Conservation (phyloP, 1,140 invertebrate genomes). For the Orchestia grillus region DNA sequence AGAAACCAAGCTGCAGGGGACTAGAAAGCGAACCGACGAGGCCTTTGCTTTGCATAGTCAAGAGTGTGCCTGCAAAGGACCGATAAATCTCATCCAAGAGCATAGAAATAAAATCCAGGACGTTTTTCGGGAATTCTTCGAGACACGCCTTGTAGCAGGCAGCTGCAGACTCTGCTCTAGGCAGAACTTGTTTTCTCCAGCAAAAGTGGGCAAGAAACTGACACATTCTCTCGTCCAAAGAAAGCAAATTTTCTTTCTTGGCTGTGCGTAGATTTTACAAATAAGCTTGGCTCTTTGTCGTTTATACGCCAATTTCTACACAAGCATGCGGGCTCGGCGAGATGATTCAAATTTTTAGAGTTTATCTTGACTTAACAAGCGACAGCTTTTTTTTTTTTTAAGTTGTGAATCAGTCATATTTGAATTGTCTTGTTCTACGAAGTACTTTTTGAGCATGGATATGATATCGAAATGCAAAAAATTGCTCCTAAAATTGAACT, state of each 20-base stretch:
- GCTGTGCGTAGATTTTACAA: background rate
- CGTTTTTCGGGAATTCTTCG: background rate
- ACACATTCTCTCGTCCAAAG: background rate
- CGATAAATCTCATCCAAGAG: constrained; percentile 7
- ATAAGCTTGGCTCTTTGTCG: background rate
- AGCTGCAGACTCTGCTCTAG: background rate
- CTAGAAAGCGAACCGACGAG: background rate
- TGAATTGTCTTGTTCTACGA: background rate
- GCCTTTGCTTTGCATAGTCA: constrained; percentile 7
- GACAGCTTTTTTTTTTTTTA: background rate
- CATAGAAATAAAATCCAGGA: constrained; percentile 7
- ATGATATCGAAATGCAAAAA: background rate
- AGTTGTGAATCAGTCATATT: background rate
- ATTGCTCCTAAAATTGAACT: background rate
- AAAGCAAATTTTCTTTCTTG: background rate
- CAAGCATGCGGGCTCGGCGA: background rate
- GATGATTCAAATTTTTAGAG: background rate
- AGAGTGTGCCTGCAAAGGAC: background rate
- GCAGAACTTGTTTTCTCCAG: background rate
- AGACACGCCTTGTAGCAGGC: background rate
- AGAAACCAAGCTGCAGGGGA: background rate
- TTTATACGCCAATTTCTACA: background rate
- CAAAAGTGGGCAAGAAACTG: background rate
- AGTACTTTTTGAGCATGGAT: background rate
- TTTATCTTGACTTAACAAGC: background rate